Base-by-base conservation (phyloP, 2,797 vertebrate genomes). In the Sebastes alutus region DNA sequence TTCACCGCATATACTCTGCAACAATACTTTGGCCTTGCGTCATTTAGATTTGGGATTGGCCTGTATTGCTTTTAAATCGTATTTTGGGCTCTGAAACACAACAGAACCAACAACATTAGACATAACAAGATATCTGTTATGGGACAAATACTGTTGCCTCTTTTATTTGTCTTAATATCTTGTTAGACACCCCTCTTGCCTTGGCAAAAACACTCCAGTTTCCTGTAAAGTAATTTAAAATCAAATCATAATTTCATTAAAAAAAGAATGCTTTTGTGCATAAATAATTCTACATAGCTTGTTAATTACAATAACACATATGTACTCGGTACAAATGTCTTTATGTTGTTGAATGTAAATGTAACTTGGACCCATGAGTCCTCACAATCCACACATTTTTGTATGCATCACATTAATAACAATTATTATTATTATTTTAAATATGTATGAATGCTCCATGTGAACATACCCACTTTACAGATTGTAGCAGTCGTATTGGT, bases 21-120 rank as follows among this genome's bases (percentile, higher is more conserved):
- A 81, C 35, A 79, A 46, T 80, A 56, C 18, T 73, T 77, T 76
- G 33, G 68, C 61, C 22, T 79, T 87, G 69, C 70, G 62, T 85
- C 78, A 84, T 87, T 82, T 75, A 59, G 20, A 71, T 66, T 54
- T 63, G 61, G 23, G 38, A 67, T 25, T 55, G 33, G 59, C 22
- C 23, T 33, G 27, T 72, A 6, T 58, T 67, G 9, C 20, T 75
- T 73, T 35, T 20, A 11, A 35, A 65, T 56, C 0, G 29, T n/a
- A 10, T 80, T 61, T 16, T 23, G 11, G 42, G 6, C 49, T 54
- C 16, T 72, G 29, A 38, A 80, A 75, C 30, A 61, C 11, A 78
- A 42, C 27, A 75, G 2, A 66, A 32, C 2, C n/a, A 67, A 49
- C 23, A 55, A 69, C 1, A 61, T 59, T 1, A 23, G 6, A 46